Conservation (phyloP, 2,888 invertebrate species). For the Lucinisca nassula region DNA sequence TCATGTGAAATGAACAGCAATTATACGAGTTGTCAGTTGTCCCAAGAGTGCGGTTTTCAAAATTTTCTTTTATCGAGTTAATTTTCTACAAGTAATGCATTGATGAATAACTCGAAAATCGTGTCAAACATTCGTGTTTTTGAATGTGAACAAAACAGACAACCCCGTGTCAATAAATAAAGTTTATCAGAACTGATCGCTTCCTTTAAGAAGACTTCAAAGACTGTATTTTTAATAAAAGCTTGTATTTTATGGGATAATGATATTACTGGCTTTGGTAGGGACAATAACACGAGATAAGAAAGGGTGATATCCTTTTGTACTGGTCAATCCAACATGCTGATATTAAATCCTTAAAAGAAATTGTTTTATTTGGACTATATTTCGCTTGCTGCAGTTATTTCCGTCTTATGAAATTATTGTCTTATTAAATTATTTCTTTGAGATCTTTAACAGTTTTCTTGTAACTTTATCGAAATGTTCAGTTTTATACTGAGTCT, state of each 20-base stretch:
- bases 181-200: constrained; percentile 66
- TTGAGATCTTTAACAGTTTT: no score
- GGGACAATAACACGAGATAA: not conserved
- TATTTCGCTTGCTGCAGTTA: not conserved
- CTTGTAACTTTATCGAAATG: no score
- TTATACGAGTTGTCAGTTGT: constrained; percentile 63
- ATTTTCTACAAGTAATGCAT: not conserved
- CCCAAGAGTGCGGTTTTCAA: constrained; percentile 53
- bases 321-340: not conserved
- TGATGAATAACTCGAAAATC: not conserved
- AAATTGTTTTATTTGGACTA: not conserved
- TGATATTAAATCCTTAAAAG: not conserved
- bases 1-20: constrained; percentile 57
- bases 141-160: not conserved
- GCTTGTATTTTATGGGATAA: constrained; percentile 8
- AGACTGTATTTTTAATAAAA: constrained; percentile 56
- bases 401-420: not conserved
- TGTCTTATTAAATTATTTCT: no score
- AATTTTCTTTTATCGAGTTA: constrained; percentile 50
- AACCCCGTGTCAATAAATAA: constrained; percentile 48
- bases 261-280: not conserved
- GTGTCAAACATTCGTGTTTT: not conserved
- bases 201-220: constrained; percentile 52
- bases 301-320: not conserved
- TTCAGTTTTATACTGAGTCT: no score